Base-by-base conservation (phyloP, 2,797 vertebrate species). In the Amniataba percoides region DNA sequence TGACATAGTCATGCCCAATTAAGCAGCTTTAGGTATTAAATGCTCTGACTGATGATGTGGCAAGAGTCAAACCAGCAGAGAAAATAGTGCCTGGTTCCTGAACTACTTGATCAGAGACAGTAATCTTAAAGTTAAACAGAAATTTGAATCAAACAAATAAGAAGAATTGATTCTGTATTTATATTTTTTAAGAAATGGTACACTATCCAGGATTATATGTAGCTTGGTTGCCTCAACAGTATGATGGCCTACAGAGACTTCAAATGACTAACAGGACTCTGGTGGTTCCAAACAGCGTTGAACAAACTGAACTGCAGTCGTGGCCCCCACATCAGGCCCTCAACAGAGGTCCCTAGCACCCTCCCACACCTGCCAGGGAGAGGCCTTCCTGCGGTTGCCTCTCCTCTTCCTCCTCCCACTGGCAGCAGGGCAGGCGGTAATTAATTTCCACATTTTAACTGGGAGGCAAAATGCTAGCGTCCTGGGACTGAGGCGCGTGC, bases 371-470 rank as follows among this genome's bases (percentile, higher is more conserved):
- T 93, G 88, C 67, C 76, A 78, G 86, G 82, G 84, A 88, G 69
- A 67, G 64, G 83, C 77, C 83, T 86, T 90, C 85, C 83, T 84
- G 82, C 18, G 40, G 80, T 82, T 87, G 85, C 85, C 72, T 89
- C 86, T 90, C 89, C 84, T 89, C 84, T 79, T 87, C 88, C 88
- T 85, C 88, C 92, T 90, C 94, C 94, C 92, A 92, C 83, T 86
- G 83, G 94, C 93, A 93, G 93, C 93, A 91, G 91, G 89, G 86
- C 89, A 88, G 93, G 93, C 91, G 82, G 93, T 96, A 96, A 96
- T 96, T 96, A 95, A 96, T 96, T 95, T 95, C 90, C 86, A 91
- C 92, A 93, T 91, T 95, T 95, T 95, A 95, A 95, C 94, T 91
- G 90, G 90, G 89, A 95, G 94, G 95, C 91, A 95, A 94, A 95